A percentile compares a stretch with the other conserved stretches of the same genome.
phyloP scores from a whole-genome alignment of 2,797 vertebrate species.

The Trichosurus vulpecula region DNA sequence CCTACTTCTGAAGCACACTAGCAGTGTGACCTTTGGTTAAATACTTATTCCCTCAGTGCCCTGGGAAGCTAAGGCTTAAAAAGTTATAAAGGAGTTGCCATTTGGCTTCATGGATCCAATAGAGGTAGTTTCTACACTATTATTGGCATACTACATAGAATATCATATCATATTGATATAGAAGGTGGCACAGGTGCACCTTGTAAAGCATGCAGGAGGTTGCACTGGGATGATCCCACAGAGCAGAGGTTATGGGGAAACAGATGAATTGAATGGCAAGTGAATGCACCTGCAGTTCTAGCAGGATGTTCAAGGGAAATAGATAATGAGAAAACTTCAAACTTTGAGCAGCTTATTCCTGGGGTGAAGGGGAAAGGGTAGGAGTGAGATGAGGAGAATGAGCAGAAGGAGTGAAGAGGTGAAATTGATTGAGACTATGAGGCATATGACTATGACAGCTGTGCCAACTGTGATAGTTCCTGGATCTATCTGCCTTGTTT shows the following conservation, averaged over 20 bases:
- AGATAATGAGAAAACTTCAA: background rate
- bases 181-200: background rate
- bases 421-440: background rate
- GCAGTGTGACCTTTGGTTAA: background rate
- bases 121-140: background rate
- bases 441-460: background rate
- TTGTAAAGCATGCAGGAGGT: background rate
- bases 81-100: background rate
- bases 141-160: background rate
- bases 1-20: background rate
- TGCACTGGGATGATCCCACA: background rate
- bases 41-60: background rate
- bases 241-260: background rate
- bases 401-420: background rate
- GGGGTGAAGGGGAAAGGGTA: background rate
- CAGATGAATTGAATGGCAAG: background rate
- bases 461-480: background rate
- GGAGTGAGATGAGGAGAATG: background rate
- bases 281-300: background rate
- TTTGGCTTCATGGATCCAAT: background rate
- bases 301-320: background rate
- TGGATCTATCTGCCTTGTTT: background rate
- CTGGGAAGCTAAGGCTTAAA: background rate
- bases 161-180: background rate
- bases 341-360: background rate